Conservation (phyloP, 2,113 vertebrate genomes). For the Brachirus orientalis region DNA sequence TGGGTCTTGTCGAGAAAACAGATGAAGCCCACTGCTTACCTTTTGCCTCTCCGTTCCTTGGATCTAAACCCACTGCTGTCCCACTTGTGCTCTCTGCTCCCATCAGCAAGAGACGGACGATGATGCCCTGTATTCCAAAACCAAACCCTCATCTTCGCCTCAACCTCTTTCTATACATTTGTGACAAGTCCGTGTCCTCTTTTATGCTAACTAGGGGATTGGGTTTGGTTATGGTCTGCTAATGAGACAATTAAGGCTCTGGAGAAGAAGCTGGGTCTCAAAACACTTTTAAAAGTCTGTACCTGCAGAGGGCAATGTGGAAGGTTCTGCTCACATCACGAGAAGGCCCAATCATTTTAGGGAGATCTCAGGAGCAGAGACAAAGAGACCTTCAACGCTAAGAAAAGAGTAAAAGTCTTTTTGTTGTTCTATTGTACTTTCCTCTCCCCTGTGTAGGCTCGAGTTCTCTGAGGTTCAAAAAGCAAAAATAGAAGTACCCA, state of each 20-base stretch:
- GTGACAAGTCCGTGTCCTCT: conserved; percentile 66
- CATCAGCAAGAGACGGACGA: conserved; percentile 69
- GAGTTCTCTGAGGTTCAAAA: conserved; percentile 44
- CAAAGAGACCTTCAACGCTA: conserved; percentile 42
- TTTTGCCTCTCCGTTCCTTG: conserved; percentile 65
- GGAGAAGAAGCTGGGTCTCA: conserved; percentile 27
- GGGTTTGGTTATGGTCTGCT: conserved; percentile 46
- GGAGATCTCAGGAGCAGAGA: conserved; percentile 32
- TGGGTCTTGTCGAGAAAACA: conserved; percentile 79
- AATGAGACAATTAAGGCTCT: conserved; percentile 41
- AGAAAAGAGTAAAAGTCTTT: conserved; percentile 38
- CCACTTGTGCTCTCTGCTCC: conserved; percentile 71
- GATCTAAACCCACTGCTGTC: conserved; percentile 70
- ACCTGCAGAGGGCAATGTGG: conserved; percentile 26
- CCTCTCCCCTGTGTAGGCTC: conserved; percentile 22
- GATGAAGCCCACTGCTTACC: conserved; percentile 76
- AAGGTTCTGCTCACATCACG: conserved; percentile 43
- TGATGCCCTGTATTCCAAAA: conserved; percentile 61
- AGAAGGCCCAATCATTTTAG: conserved; percentile 45
- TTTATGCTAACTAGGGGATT: conserved; percentile 65
- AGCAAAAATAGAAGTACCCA: conserved; percentile 57
- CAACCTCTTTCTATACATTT: conserved; percentile 65
- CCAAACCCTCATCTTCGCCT: conserved; percentile 62
- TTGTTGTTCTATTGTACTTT: conserved; percentile 33
- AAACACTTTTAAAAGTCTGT: conserved; percentile 7